Conservation (phyloP, 2,888 invertebrate genomes). For the Hydrotaea cyrtoneurina region DNA sequence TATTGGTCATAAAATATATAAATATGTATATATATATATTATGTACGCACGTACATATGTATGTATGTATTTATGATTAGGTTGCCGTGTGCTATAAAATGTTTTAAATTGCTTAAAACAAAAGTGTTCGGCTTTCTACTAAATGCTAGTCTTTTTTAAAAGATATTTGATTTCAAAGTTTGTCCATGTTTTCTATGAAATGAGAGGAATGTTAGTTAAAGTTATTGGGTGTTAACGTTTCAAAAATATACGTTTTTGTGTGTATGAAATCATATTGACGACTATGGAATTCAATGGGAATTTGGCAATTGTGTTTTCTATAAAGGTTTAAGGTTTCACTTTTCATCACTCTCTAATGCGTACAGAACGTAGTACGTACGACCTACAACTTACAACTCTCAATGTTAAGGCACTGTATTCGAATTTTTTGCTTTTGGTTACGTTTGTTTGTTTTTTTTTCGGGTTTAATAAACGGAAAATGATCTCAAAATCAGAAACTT, state of each 20-base stretch:
- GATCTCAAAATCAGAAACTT: neutral
- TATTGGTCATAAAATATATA: conserved; percentile 13
- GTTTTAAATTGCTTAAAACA: neutral
- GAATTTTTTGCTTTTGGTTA: conserved; percentile 34
- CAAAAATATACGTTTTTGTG: conserved; percentile 19
- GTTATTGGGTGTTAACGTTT: neutral
- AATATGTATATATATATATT: conserved; percentile 3
- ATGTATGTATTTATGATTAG: conserved; percentile 10
- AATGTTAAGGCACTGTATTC: conserved; percentile 66
- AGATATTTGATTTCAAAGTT: conserved; percentile 57
- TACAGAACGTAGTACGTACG: neutral
- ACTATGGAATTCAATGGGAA: conserved; percentile 28
- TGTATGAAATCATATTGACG: conserved; percentile 62
- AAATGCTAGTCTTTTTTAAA: conserved; percentile 49
- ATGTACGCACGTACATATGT: neutral
- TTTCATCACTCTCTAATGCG: conserved; percentile 47
- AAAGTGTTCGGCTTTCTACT: conserved; percentile 28
- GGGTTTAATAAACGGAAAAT: neutral
- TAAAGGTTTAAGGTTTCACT: conserved; percentile 40
- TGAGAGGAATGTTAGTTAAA: conserved; percentile 56
- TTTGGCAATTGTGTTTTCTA: conserved; percentile 28
- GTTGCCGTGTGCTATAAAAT: neutral
- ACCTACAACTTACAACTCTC: conserved; percentile 55
- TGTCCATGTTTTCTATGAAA: conserved; percentile 40
- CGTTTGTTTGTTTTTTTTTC: conserved; percentile 18